Evolutionary conservation across 2,888 invertebrate genomes (phyloP), one percentile per base, ranked within the genome.

Genomic region (Tetragonula carbonaria): DNA sequence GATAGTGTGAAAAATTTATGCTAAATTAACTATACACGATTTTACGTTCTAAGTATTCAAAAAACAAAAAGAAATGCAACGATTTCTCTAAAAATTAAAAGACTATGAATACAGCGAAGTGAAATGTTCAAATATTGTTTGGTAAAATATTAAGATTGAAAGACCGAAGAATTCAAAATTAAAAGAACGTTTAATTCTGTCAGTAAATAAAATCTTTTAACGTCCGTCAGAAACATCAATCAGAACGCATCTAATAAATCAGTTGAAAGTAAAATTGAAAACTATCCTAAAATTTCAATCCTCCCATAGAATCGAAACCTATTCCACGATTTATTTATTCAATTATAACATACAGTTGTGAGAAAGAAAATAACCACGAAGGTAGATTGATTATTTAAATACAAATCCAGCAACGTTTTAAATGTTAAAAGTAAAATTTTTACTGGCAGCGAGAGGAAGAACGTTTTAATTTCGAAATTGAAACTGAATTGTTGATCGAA

Each of bases 391-490:
- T 65, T 65, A 38, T 38, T 38, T 21, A 65, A 67, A 5, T 3
- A 16, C 8, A 0, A 70, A 5, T 5, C 14, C 4, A 21, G 21
- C 33, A 21, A 55, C n/a, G 28, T 14, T 53, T 21, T 2, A 33
- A 21, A n/a, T 8, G n/a, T 53, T 8, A 28, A 21, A 70, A 70
- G 8, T 55, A 55, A 33, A 33, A 70, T 28, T 55, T 33, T n/a
- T 3, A 55, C 6, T 8, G n/a, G 14, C 21, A 70, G 14, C 28
- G 53, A 1, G n/a, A 18, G 18, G 18, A n/a, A 18, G 23, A 59
- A 72, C 57, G 18, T 72, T 59, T 23, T 23, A n/a, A 59, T 72
- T 45, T 59, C 57, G 3, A 38, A 45, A 72, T 63, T 50, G 63
- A 63, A 50, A 6, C 14, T 18, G 66, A 18, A 53, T 66, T 66